Evolutionary conservation across 2,797 vertebrate genomes (phyloP).

Genomic region (Danio albolineatus): DNA sequence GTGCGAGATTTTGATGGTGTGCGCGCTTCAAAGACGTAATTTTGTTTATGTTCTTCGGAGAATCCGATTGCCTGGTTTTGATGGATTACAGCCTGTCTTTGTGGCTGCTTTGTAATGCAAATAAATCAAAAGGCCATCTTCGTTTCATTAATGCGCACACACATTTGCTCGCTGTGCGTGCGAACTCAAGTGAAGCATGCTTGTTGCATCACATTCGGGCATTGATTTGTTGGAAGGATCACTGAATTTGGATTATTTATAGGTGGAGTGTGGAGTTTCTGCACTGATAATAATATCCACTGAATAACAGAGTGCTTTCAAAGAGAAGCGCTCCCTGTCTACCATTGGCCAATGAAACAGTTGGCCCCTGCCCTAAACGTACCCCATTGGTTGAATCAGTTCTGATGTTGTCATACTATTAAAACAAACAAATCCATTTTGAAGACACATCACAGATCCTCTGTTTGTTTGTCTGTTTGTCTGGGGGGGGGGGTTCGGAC

Average conservation of each 20-base stretch:
- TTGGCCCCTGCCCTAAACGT: not conserved
- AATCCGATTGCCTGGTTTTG: constrained; percentile 60
- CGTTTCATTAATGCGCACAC: constrained; percentile 59
- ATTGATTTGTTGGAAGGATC: not conserved
- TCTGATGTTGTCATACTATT: not conserved
- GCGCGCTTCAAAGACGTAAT: constrained; percentile 15
- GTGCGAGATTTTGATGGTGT: not conserved
- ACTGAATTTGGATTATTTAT: not conserved
- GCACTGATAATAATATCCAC: not conserved
- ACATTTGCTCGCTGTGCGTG: not conserved
- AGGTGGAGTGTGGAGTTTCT: not conserved
- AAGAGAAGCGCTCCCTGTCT: not conserved
- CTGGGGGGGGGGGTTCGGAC: no score
- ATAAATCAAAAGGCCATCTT: constrained; percentile 66
- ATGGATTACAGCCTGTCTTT: constrained; percentile 58
- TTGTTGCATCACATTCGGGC: constrained; percentile 5
- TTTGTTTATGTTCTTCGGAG: constrained; percentile 53
- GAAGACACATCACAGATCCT: no score
- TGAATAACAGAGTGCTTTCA: not conserved
- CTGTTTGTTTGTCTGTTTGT: no score
- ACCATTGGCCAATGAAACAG: no score
- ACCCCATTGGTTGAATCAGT: not conserved
- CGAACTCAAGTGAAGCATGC: constrained; percentile 23
- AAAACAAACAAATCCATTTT: no score
- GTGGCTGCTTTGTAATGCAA: constrained; percentile 58